Base-by-base conservation (phyloP, 2,797 vertebrate genomes). In the Coilia nasus region DNA sequence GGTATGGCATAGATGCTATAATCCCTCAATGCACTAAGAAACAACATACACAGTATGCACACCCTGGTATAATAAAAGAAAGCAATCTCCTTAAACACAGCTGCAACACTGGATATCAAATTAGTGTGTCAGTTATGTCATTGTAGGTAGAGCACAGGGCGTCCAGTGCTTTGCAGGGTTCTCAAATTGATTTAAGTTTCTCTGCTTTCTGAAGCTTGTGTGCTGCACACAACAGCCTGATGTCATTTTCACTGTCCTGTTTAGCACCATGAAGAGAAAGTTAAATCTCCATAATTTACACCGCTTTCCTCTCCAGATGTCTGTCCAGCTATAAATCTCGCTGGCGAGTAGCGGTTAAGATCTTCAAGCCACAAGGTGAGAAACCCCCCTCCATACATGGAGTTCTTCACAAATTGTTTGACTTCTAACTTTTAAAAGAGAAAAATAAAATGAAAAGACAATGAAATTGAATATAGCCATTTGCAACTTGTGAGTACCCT, bases 201-300 rank as follows among this genome's bases (percentile, higher is more conserved):
- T 7, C 25, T 75, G 14, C 67, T 75, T 41, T 75, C 31, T 75
- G 6, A 75, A 75, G 14, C 67, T 41, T 35, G 67, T 75, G 17
- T 21, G 31, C 31, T 41, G 31, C 7, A 15, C 15, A 15, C 15
- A 35, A 35, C 67, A 75, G 31, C 67, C 35, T 75, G 67, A 41
- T 75, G 31, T 41, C 31, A 41, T 75, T 75, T 25, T 75, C 67
- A 41, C 67, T 75, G 67, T 41, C 67, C 31, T 41, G 67, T 75
- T 41, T 41, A 75, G 67, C 14, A 19, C 5, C 67, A 41, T 9
- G 17, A 35, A 41, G 14, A 75, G 28, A 17, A 75, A 75, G 67
- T 35, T 75, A 41, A 75, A 75, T 41, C 31, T 41, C 15, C 14
- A 14, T 75, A 75, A 75, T 75, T 75, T 41, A 75, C 15, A 75